These are phyloP conservation scores for Nephrotoma guestfalica DNA, from an alignment of 2,888 invertebrate species.

Conservation along the genomic window DNA sequence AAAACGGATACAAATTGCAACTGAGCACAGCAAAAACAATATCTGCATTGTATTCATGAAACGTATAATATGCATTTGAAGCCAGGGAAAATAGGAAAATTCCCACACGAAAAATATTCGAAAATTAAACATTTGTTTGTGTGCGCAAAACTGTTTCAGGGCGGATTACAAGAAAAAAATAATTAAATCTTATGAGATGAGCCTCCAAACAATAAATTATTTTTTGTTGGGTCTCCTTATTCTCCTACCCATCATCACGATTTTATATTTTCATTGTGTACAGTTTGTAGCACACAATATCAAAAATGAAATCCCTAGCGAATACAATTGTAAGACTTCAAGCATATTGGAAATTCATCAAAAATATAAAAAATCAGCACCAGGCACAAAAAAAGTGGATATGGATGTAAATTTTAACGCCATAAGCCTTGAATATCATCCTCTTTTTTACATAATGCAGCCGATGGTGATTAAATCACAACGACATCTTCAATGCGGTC, in stretches of 20 bases:
- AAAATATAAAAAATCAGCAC: neutral
- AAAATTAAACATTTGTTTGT: neutral
- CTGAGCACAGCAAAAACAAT: neutral
- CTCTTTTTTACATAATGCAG: too few relatives aligned
- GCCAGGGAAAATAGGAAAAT: neutral
- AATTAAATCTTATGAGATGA: neutral
- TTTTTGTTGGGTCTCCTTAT: neutral
- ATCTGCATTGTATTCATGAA: neutral
- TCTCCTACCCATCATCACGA: neutral
- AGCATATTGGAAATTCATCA: neutral
- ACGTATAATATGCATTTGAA: neutral
- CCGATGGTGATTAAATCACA: neutral
- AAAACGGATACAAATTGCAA: neutral
- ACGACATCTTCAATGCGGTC: neutral
- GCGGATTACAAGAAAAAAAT: neutral
- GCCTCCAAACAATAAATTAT: neutral
- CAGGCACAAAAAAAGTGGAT: neutral
- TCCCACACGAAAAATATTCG: neutral
- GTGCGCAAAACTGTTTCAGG: neutral
- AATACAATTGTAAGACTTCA: too few relatives aligned
- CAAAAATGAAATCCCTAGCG: too few relatives aligned
- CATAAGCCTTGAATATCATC: neutral
- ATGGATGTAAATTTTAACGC: neutral
- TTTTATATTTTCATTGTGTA: too few relatives aligned
- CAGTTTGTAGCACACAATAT: too few relatives aligned